Conservation (phyloP, 1,140 invertebrate genomes). For the Sipha flava region DNA sequence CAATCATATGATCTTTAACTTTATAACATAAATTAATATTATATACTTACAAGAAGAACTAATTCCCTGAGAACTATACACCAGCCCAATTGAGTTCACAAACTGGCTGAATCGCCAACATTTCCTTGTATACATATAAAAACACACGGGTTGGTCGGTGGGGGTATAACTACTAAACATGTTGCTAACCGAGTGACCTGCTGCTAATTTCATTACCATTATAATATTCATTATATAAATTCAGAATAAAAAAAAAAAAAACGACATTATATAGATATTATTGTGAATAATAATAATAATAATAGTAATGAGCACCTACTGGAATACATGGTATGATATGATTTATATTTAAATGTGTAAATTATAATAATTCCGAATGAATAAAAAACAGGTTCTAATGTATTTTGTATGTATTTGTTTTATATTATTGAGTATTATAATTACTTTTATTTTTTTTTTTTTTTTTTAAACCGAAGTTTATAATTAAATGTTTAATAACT, state of each 20-base stretch:
- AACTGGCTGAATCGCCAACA: neutral
- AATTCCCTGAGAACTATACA: neutral
- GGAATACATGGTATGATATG: neutral
- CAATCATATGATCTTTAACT: neutral
- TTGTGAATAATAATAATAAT: too few relatives aligned
- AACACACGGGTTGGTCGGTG: neutral
- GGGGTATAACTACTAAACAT: slow-evolving; percentile 7
- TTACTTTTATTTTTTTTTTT: too few relatives aligned
- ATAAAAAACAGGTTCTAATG: neutral
- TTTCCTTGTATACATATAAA: neutral
- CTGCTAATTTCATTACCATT: slow-evolving; percentile 11
- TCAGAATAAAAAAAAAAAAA: too few relatives aligned
- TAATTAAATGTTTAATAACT: too few relatives aligned
- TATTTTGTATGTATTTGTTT: neutral
- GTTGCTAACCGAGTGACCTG: slow-evolving; percentile 12
- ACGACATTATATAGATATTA: too few relatives aligned
- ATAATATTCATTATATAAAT: neutral
- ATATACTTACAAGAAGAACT: neutral
- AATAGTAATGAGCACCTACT: too few relatives aligned
- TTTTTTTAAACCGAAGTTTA: too few relatives aligned
- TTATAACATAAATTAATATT: neutral
- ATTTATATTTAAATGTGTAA: too few relatives aligned
- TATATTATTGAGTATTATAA: neutral
- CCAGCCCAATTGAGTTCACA: slow-evolving; percentile 15
- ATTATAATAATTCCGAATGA: too few relatives aligned